Evolutionary conservation across 2,113 vertebrate genomes (phyloP).

Genomic region (Thryonomys swinderianus): DNA sequence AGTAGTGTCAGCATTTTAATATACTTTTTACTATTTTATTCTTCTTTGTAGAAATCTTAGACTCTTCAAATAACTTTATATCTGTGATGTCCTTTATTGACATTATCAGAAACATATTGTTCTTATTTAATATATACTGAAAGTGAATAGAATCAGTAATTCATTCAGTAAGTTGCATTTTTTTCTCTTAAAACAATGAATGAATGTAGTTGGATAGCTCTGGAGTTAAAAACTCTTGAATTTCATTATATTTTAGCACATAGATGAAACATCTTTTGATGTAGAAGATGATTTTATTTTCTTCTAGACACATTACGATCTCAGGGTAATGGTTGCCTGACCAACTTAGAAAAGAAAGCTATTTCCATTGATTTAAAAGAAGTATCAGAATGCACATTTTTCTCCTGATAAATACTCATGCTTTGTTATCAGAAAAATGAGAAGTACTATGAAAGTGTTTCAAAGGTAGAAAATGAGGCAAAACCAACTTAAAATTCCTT

Average conservation of each 20-base stretch:
- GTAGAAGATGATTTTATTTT: not conserved
- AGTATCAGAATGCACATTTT: not conserved
- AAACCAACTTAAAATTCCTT: not conserved
- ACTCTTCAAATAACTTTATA: not conserved
- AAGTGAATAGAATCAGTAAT: not conserved
- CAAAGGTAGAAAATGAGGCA: not conserved
- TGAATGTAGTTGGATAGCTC: not conserved
- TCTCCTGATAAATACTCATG: not conserved
- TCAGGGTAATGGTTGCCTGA: not conserved
- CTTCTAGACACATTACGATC: fast-evolving
- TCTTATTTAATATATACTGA: not conserved
- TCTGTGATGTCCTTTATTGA: not conserved
- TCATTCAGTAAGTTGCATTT: not conserved
- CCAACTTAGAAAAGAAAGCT: not conserved
- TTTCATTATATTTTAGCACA: not conserved
- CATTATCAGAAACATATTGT: not conserved
- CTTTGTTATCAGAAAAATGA: not conserved
- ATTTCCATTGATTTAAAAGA: not conserved
- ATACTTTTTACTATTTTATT: not conserved
- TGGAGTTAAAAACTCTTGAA: not conserved
- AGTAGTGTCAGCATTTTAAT: not conserved
- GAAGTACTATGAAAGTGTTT: not conserved
- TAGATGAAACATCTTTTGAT: not conserved
- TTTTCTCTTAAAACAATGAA: not conserved
- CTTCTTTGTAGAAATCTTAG: not conserved